Percentiles rank a stretch among this genome's conserved stretches.
Conservation (phyloP, 1,140 invertebrate genomes). For the Drepana arcuata region DNA sequence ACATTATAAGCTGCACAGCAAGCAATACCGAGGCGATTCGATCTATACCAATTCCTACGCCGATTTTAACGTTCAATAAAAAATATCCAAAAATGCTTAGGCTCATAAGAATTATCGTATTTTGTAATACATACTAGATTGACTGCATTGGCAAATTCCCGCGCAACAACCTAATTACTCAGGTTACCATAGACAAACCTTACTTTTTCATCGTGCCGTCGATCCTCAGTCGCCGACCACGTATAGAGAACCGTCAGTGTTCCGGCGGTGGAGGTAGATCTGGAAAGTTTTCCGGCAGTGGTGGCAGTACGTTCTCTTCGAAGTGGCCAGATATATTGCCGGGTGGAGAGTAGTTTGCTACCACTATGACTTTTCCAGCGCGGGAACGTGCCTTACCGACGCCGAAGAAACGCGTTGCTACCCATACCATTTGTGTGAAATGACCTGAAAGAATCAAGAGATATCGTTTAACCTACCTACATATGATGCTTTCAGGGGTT, state of each 20-base stretch:
- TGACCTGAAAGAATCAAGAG: conserved; percentile 79
- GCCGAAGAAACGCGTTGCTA: conserved; percentile 82
- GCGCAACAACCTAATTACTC: too few relatives aligned
- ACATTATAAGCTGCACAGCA: too few relatives aligned
- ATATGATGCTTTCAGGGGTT: too few relatives aligned
- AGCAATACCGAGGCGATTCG: too few relatives aligned
- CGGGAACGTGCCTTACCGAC: conserved; percentile 85
- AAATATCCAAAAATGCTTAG: too few relatives aligned
- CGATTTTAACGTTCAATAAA: too few relatives aligned
- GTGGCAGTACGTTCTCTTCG: conserved; percentile 83
- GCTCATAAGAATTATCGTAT: too few relatives aligned
- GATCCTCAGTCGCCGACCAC: conserved; percentile 50
- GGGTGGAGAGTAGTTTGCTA: conserved; percentile 85
- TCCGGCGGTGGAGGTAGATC: conserved; percentile 49
- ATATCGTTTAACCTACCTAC: too few relatives aligned
- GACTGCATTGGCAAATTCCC: too few relatives aligned
- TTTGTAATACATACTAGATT: too few relatives aligned
- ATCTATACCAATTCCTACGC: too few relatives aligned
- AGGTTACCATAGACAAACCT: too few relatives aligned
- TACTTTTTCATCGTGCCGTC: conserved; percentile 40
- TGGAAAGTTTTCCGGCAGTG: conserved; percentile 73
- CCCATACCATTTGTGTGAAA: conserved; percentile 94
- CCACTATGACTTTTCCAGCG: conserved; percentile 84
- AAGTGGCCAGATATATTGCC: conserved; percentile 86
- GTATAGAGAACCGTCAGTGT: conserved; percentile 58